phyloP scores from a whole-genome alignment of 2,113 vertebrate species.

The Thermophis baileyi region DNA sequence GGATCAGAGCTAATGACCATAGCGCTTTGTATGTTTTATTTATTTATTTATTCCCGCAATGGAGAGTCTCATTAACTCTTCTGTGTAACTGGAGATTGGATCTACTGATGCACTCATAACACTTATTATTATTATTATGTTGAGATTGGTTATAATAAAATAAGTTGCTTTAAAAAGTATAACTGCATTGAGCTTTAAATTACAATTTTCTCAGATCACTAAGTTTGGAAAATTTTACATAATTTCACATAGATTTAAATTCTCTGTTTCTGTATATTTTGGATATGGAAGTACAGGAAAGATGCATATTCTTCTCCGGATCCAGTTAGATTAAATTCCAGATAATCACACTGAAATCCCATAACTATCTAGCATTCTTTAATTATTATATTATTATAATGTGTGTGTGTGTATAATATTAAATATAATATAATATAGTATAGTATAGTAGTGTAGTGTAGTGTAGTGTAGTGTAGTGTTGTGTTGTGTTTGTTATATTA shows the following conservation, averaged over 20 bases:
- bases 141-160: neutral
- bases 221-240: neutral
- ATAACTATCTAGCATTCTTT: neutral
- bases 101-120: neutral
- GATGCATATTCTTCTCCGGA: neutral
- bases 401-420: too few relatives aligned
- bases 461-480: too few relatives aligned
- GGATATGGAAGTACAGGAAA: neutral
- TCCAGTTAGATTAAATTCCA: neutral
- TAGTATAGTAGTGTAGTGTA: too few relatives aligned
- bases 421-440: too few relatives aligned
- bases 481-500: too few relatives aligned
- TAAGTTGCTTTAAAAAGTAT: neutral
- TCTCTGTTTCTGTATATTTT: neutral
- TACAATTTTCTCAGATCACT: neutral
- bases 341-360: neutral
- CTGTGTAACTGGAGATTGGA: neutral
- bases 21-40: neutral
- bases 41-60: neutral
- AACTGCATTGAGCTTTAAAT: neutral
- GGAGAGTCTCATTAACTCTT: neutral
- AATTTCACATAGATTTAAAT: neutral
- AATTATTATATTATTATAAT: neutral
- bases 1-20: neutral
- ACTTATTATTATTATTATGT: neutral